Conservation (phyloP, 2,888 invertebrate genomes). For the Myopa testacea region DNA sequence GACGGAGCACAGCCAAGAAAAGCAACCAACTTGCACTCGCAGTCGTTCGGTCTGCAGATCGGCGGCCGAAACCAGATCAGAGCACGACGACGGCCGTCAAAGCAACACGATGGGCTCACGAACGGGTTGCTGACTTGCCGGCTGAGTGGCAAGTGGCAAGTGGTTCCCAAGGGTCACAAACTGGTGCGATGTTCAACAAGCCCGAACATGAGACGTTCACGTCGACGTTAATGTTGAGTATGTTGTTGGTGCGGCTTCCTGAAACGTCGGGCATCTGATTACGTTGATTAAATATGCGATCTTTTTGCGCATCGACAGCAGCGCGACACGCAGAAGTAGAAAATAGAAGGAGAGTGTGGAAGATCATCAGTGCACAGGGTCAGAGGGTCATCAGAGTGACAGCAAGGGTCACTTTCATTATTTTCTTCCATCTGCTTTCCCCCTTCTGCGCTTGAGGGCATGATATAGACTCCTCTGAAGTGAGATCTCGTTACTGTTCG, state of each 20-base stretch:
- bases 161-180: conserved; percentile 30
- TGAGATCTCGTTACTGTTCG: background rate
- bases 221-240: background rate
- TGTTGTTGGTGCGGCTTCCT: background rate
- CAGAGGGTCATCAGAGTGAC: background rate
- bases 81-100: background rate
- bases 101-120: conserved; percentile 8
- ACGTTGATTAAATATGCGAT: conserved; percentile 29
- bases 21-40: background rate
- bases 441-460: background rate
- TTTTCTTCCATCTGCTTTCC: background rate
- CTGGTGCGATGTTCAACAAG: conserved; percentile 27
- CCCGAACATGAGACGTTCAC: conserved; percentile 9
- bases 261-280: conserved; percentile 11
- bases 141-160: conserved; percentile 4
- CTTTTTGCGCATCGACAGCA: conserved; percentile 19
- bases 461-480: background rate
- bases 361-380: background rate
- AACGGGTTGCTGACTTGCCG: conserved; percentile 15
- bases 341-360: background rate
- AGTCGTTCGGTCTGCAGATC: no score
- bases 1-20: conserved; percentile 1
- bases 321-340: background rate
- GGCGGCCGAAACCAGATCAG: background rate
- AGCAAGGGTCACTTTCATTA: conserved; percentile 16